Base-by-base conservation (phyloP, 53 echinoderm and acorn worm species). In the Pentamera pediparva region DNA sequence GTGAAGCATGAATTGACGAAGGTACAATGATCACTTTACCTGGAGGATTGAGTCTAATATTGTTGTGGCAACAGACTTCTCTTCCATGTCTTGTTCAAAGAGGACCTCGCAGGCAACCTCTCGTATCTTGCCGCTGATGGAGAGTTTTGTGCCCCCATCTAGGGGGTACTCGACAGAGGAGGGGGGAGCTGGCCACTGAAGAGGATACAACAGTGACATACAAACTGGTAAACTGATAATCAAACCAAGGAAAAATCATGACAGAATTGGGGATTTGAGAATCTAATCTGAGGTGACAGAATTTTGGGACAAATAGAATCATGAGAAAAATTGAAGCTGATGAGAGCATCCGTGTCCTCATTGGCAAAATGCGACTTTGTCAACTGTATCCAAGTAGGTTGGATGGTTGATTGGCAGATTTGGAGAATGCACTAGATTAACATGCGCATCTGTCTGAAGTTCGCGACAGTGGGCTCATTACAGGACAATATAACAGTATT, bases 21-120 rank as follows among this genome's bases (percentile, higher is more conserved):
- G n/a, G n/a, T n/a, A 45, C 10, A 33, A 28, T 1, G 19, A 5
- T 2, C 18, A 60, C 30, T 0, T 25, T 43, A 96, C 96, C 91
- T 91, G 78, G 9, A 91, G 83, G 55, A 96, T 96, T 19, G 96
- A 79, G 64, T 96, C 96, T 17, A 96, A 61, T 35, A 91, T 77
- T 13, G 87, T 79, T 26, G 91, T 91, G 7, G 91, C 88, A 2
- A 91, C 72, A 35, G 91, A 91, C 39, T 91, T 80, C 55, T 96
- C 91, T 39, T 96, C 96, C 65, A 74, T 88, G 54, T 96, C 91
- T 73, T 83, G 88, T 32, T 96, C 91, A 88, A 96, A 95, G 34
- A 96, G 87, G 10, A 85, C 91, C 62, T 96, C 96, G 55, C 90
- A 88, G 4, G 88, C 88, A 17, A 78, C 77, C 77, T 96, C 96